These are phyloP conservation scores for Atlantisia rogersi DNA, from an alignment of 2,113 vertebrate species.

Conservation along the genomic window DNA sequence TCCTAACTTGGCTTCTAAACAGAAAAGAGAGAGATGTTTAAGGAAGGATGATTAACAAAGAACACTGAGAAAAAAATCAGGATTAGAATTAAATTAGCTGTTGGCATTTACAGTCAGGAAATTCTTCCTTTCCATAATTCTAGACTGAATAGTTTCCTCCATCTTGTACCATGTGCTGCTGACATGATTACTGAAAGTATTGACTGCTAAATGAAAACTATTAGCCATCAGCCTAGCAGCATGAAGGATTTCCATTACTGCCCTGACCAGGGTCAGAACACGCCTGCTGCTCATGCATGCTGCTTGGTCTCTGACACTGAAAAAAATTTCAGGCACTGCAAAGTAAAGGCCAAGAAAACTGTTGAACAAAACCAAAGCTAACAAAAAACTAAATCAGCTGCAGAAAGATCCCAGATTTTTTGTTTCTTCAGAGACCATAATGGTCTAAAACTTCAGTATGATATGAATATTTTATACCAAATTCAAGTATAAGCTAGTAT, in stretches of 20 bases:
- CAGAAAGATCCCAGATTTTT: neutral
- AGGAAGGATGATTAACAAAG: neutral
- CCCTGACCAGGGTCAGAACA: neutral
- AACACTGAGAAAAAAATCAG: neutral
- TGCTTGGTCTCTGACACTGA: neutral
- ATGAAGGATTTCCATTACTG: neutral
- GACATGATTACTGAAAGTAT: neutral
- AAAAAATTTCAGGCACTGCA: neutral
- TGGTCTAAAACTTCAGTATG: neutral
- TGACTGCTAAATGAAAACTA: neutral
- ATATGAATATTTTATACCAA: neutral
- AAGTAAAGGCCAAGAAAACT: neutral
- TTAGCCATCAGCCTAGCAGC: neutral
- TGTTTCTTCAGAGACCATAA: neutral
- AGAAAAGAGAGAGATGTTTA: neutral
- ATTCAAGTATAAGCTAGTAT: neutral
- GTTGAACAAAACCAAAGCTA: neutral
- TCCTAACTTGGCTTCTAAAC: neutral
- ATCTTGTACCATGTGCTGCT: neutral
- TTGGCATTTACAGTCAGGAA: neutral
- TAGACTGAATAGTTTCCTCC: neutral
- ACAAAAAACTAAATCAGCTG: neutral
- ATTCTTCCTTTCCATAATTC: neutral
- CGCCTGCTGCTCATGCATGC: neutral
- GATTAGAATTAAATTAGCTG: neutral